phyloP scores from a whole-genome alignment of 2,797 vertebrate species.

The Monodelphis domestica region DNA sequence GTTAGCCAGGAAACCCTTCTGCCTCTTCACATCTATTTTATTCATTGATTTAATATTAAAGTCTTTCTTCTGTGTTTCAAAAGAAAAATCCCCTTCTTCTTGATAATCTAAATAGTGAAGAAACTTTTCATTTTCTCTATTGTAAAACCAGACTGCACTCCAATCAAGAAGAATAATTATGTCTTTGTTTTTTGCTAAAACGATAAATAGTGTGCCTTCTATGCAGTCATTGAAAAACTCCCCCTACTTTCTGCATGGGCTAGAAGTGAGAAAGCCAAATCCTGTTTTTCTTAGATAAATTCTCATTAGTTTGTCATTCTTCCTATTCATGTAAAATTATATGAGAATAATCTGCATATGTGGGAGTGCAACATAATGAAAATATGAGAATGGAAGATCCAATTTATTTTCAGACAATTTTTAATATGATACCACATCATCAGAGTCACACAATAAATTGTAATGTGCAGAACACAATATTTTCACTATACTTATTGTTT shows the following conservation, averaged over 20 bases:
- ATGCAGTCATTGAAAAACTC: background rate
- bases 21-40: background rate
- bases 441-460: background rate
- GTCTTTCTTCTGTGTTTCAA: background rate
- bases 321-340: background rate
- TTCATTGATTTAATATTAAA: background rate
- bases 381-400: background rate
- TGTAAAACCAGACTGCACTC: background rate
- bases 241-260: background rate
- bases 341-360: background rate
- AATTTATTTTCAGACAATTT: background rate
- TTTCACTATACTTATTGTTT: background rate
- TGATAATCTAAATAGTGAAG: background rate
- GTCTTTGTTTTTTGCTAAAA: background rate
- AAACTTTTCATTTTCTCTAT: background rate
- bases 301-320: background rate
- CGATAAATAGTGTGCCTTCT: background rate
- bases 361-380: background rate
- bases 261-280: background rate
- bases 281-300: background rate
- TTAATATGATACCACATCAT: background rate
- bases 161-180: background rate
- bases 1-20: background rate
- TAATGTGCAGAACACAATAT: background rate
- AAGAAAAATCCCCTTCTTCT: background rate